Evolutionary conservation across 2,888 invertebrate species (phyloP).

Genomic region (Dolichomitus sp.): DNA sequence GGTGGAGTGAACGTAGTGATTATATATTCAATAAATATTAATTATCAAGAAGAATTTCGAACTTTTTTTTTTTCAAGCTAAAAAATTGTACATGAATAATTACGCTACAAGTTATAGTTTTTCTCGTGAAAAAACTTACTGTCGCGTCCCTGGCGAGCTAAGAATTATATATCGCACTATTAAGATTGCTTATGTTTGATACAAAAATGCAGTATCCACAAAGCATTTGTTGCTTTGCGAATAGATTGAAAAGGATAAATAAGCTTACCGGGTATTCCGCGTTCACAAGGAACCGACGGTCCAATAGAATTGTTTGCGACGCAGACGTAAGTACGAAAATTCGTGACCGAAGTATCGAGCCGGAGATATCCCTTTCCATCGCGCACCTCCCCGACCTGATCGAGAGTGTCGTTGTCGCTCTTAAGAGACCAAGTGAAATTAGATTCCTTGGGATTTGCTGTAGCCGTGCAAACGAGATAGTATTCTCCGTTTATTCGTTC

Average conservation of each 20-base stretch:
- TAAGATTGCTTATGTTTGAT: constrained; percentile 18
- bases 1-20: not conserved
- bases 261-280: constrained; percentile 87
- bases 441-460: constrained; percentile 93
- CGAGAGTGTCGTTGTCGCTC: constrained; percentile 93
- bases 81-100: not conserved
- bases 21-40: not conserved
- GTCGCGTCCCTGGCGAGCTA: constrained; percentile 71
- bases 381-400: constrained; percentile 88
- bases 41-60: not conserved
- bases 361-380: constrained; percentile 89
- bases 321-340: constrained; percentile 93
- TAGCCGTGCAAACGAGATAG: constrained; percentile 93
- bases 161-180: constrained; percentile 55
- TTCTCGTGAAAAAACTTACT: constrained; percentile 62
- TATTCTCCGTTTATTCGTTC: constrained; percentile 91
- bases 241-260: constrained; percentile 36
- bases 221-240: not conserved
- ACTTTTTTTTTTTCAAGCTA: not conserved
- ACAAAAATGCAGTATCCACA: not conserved
- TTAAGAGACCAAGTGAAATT: constrained; percentile 95
- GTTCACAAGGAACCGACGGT: constrained; percentile 87
- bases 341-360: constrained; percentile 89
- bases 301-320: constrained; percentile 95
- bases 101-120: not conserved